These are phyloP conservation scores for Anthonomus grandis DNA, from an alignment of 1,140 invertebrate genomes.

Conservation along the genomic window DNA sequence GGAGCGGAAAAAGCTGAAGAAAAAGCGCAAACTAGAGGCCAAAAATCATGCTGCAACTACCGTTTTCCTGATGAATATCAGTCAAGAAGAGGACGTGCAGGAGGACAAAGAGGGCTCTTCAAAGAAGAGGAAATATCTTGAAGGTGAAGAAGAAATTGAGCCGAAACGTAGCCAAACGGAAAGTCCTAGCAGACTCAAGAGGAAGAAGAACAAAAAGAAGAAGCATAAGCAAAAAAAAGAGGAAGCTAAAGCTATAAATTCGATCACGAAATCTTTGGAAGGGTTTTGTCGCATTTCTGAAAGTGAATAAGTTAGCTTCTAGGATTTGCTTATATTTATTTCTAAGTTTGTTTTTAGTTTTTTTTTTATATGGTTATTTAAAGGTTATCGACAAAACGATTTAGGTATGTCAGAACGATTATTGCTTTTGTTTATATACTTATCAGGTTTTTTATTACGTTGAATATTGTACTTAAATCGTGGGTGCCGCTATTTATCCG, in stretches of 20 bases:
- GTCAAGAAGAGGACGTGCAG: conserved; percentile 15
- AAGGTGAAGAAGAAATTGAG: conserved; percentile 24
- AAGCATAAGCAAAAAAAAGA: conserved; percentile 29
- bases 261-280: conserved; percentile 37
- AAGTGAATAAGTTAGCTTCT: conserved; percentile 23
- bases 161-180: conserved; percentile 21
- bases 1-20: conserved; percentile 39
- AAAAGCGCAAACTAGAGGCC: conserved; percentile 38
- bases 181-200: conserved; percentile 19
- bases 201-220: conserved; percentile 33
- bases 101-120: conserved; percentile 26
- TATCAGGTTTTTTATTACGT: too few relatives aligned
- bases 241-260: conserved; percentile 34
- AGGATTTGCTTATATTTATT: too few relatives aligned
- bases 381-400: too few relatives aligned
- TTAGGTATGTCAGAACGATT: too few relatives aligned
- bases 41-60: conserved; percentile 30
- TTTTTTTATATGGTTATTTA: too few relatives aligned
- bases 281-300: conserved; percentile 42
- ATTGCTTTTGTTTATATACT: too few relatives aligned
- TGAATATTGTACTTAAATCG: too few relatives aligned
- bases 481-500: too few relatives aligned
- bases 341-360: too few relatives aligned
- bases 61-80: conserved; percentile 28
- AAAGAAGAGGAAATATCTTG: conserved; percentile 29